Base-by-base conservation (phyloP, 2,113 vertebrate species). In the Telmatochromis sp. region DNA sequence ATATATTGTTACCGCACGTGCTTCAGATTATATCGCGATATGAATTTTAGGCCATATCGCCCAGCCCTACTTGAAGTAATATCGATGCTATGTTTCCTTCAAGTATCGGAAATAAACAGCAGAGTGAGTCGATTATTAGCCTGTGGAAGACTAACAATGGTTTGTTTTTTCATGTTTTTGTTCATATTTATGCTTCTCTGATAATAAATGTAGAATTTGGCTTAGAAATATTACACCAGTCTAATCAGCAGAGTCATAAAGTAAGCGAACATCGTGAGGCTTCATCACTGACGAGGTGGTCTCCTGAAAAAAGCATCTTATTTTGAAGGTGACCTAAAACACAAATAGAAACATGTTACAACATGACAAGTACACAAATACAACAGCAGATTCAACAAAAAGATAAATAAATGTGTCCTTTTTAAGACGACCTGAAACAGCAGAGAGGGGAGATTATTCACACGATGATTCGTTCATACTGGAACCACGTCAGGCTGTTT, bases 1-100 rank as follows among this genome's bases (percentile, higher is more conserved):
- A 4, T 28, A 28, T 28, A 28, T 28, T 0, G 26, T 42, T 42
- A 42, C 40, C 0, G 0, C 40, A 42, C 40, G 6, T 42, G 40
- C 40, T 42, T 42, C 11, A 42, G 0, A 42, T 42, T 42, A 42
- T 42, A 42, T 12, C 11, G 40, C 1, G 2, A 42, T 42, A 42
- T 42, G 40, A 13, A 42, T 42, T 42, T 42, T 42, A 42, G 40
- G 40, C 40, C 40, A 42, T 12, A 42, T 42, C 40, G 5, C 11
- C 40, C 11, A 42, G 40, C 40, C 40, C 11, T 42, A 42, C 68
- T 73, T 17, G 14, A 47, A 75, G 42, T 17, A 78, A 28, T 12
- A 12, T 19, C 6, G 4, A 11, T 11, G 23, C 60, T 37, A 13
- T 13, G 10, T 78, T 50, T 78, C 26, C 42, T 47, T 73, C 65